Evolutionary conservation across 1,140 invertebrate species (phyloP).

Genomic region (Danaus melanippus): DNA sequence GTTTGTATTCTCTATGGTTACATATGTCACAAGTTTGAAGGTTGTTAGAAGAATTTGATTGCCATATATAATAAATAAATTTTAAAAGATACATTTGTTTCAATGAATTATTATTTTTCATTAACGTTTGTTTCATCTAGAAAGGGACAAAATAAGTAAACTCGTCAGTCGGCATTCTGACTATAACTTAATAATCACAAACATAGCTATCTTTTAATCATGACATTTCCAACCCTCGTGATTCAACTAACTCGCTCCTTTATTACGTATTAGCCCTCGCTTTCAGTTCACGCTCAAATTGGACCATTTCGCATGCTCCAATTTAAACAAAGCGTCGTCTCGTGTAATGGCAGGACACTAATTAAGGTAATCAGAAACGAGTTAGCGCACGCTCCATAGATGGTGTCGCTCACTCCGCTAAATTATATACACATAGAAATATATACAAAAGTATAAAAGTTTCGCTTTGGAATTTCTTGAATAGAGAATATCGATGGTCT

Average conservation of each 20-base stretch:
- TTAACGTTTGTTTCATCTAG: no score
- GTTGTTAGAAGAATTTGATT: no score
- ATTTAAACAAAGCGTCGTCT: slow-evolving; percentile 53
- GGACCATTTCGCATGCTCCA: slow-evolving; percentile 48
- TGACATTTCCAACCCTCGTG: slow-evolving; percentile 26
- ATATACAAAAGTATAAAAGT: slow-evolving; percentile 17
- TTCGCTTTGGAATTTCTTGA: slow-evolving; percentile 16
- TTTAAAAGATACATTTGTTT: no score
- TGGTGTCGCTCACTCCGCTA: slow-evolving; percentile 18
- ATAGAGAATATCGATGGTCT: slow-evolving; percentile 24
- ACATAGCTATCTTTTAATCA: slow-evolving; percentile 32
- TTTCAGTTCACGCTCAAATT: slow-evolving; percentile 54
- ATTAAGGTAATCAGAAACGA: slow-evolving; percentile 62
- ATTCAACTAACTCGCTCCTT: slow-evolving; percentile 52
- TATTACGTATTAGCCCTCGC: slow-evolving; percentile 60
- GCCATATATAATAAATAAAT: no score
- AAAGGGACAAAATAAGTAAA: no score
- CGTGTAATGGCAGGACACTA: slow-evolving; percentile 49
- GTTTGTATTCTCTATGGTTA: no score
- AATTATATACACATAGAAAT: slow-evolving; percentile 16
- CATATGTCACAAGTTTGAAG: no score
- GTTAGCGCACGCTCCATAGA: slow-evolving; percentile 28
- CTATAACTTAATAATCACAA: slow-evolving; percentile 46
- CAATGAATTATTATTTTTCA: no score
- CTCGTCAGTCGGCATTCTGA: slow-evolving; percentile 12